These are phyloP conservation scores for Acronicta alni DNA, from an alignment of 2,888 invertebrate genomes.

Conservation along the genomic window DNA sequence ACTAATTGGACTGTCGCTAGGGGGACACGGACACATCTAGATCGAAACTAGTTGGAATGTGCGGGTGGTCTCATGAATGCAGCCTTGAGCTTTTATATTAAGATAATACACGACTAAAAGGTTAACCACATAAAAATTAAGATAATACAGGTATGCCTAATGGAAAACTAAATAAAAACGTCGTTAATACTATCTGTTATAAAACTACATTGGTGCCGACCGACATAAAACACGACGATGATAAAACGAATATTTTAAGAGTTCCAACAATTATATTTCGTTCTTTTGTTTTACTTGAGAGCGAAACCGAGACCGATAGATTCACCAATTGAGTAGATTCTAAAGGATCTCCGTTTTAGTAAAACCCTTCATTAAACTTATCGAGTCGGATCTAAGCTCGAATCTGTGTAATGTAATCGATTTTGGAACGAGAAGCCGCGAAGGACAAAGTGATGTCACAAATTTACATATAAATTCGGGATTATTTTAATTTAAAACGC, in stretches of 20 bases:
- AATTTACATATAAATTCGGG: constrained; percentile 88
- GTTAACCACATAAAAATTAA: constrained; percentile 81
- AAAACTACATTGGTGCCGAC: constrained; percentile 64
- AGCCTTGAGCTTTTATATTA: constrained; percentile 68
- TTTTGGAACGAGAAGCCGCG: constrained; percentile 83
- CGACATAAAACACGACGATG: constrained; percentile 62
- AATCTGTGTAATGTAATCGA: constrained; percentile 86
- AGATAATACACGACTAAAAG: constrained; percentile 78
- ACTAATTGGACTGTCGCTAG: constrained; percentile 83
- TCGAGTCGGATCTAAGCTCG: constrained; percentile 80
- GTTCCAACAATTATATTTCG: constrained; percentile 47
- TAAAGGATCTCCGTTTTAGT: constrained; percentile 75
- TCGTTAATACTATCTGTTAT: constrained; percentile 70
- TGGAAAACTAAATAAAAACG: constrained; percentile 68
- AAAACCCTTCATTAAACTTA: constrained; percentile 85
- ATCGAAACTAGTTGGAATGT: constrained; percentile 55
- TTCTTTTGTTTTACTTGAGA: constrained; percentile 37
- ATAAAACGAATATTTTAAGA: constrained; percentile 64
- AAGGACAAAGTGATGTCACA: constrained; percentile 86
- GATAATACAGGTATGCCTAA: constrained; percentile 75
- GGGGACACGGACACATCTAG: constrained; percentile 65
- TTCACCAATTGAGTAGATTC: constrained; percentile 76
- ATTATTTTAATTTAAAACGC: constrained; percentile 88
- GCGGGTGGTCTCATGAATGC: constrained; percentile 82
- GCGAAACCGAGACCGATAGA: constrained; percentile 55